Evolutionary conservation across 2,113 vertebrate species (phyloP), one percentile per base, ranked within the genome.

Genomic region (Dipodomys spectabilis): DNA sequence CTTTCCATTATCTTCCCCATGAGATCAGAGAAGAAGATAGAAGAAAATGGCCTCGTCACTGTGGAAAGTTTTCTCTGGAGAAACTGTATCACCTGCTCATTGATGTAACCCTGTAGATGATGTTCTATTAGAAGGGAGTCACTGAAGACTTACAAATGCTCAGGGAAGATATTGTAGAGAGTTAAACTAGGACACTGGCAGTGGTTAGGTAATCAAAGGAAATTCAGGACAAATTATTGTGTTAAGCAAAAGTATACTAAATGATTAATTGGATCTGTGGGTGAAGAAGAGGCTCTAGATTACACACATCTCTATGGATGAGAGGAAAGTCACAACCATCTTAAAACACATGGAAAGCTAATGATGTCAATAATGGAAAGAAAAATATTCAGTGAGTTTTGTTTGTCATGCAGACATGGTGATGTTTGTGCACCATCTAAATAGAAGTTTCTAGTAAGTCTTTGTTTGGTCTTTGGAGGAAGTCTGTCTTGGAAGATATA

Each of bases 401-500:
- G 18, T 83, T 53, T 77, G 44, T 78, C 83, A 15, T 62, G 9
- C 23, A 53, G 32, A 86, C 28, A 90, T 65, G 32, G 13, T 75
- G 57, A 44, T 74, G 35, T 86, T 72, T 83, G 68, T 88, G 44
- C 27, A 74, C 19, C 60, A 74, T 72, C 57, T 86, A 28, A 78
- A 84, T 57, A 85, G 64, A 90, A 27, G 57, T 45, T 87, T 82
- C 45, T 75, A 60, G 69, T 44, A 81, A 91, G 49, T 3, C n/a
- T 92, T 85, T 78, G 25, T 87, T 90, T 86, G 79, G 57, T 22
- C 20, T 95, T 60, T 57, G 25, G 44, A 73, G 87, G 20, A 82
- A 91, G 67, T 86, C 49, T 94, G 32, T 73, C 91, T 93, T 80
- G 27, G 27, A 69, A 94, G 57, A 90, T 39, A 94, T 10, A 32